Evolutionary conservation across 2,797 vertebrate genomes (phyloP).

Genomic region (Aeoliscus strigatus): DNA sequence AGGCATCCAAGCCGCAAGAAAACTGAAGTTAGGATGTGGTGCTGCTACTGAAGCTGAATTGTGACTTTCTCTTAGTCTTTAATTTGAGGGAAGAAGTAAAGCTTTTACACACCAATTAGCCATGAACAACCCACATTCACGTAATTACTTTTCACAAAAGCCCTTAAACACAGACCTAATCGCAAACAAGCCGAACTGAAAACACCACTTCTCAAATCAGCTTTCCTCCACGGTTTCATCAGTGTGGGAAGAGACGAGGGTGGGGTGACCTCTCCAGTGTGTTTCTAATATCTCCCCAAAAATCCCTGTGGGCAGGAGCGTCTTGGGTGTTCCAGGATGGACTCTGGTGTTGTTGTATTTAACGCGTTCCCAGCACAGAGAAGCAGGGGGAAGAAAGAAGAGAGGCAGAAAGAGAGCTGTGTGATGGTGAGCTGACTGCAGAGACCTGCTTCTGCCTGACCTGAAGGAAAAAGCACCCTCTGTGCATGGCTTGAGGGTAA

Average conservation of each 20-base stretch:
- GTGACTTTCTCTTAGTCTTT: slow-evolving; percentile 22
- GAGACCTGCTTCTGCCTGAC: slow-evolving; percentile 43
- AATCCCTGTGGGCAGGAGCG: slow-evolving; percentile 71
- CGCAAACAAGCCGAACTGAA: slow-evolving; percentile 6
- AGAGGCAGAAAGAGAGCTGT: slow-evolving; percentile 70
- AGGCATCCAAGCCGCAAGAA: slow-evolving; percentile 56
- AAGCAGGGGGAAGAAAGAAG: slow-evolving; percentile 52
- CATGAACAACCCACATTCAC: slow-evolving; percentile 15
- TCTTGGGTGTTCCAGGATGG: slow-evolving; percentile 79
- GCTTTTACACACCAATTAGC: slow-evolving; percentile 23
- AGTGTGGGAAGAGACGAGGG: slow-evolving; percentile 55
- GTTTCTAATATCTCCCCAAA: slow-evolving; percentile 75
- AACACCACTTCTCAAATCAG: slow-evolving; percentile 36
- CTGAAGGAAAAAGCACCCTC: slow-evolving; percentile 70
- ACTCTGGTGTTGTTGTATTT: slow-evolving; percentile 83
- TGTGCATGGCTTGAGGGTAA: slow-evolving; percentile 69
- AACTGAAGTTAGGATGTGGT: slow-evolving; percentile 42
- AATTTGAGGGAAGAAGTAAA: slow-evolving; percentile 29
- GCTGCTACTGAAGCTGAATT: slow-evolving; percentile 20
- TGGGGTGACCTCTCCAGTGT: slow-evolving; percentile 62
- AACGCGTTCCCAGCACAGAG: slow-evolving; percentile 76
- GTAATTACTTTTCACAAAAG: slow-evolving; percentile 6
- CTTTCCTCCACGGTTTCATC: slow-evolving; percentile 22
- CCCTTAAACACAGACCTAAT: slow-evolving; percentile 5
- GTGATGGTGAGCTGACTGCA: slow-evolving; percentile 37